Percentiles rank a stretch among this genome's conserved stretches.
These are phyloP conservation scores for Eurystomus gularis DNA, from an alignment of 2,113 vertebrate genomes.

Conservation along the genomic window DNA sequence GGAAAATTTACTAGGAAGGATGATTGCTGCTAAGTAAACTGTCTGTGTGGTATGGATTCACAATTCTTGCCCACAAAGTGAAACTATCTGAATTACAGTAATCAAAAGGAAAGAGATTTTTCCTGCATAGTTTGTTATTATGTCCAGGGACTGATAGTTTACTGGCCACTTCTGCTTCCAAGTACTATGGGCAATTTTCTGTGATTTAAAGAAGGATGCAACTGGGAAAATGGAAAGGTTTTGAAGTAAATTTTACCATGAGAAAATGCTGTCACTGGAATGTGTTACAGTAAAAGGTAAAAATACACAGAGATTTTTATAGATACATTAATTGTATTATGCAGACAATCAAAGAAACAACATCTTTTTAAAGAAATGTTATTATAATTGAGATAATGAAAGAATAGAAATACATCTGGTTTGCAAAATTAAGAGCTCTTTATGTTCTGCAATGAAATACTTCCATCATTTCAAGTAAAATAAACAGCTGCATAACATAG, in stretches of 20 bases:
- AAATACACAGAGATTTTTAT: neutral
- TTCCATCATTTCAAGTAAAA: neutral
- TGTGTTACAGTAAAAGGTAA: neutral
- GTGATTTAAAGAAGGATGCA: neutral
- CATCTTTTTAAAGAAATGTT: neutral
- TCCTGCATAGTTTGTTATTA: neutral
- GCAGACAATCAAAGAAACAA: neutral
- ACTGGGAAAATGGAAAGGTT: neutral
- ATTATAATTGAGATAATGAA: neutral
- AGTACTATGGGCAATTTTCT: neutral
- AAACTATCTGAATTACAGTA: conserved; percentile 4
- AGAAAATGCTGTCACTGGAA: neutral
- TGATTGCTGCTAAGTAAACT: neutral
- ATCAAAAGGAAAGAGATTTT: conserved; percentile 3
- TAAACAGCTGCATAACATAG: neutral
- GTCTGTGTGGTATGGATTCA: neutral
- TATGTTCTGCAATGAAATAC: neutral
- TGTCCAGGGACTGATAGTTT: neutral
- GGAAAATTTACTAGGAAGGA: neutral
- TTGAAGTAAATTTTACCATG: neutral
- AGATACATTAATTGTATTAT: neutral
- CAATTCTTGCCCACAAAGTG: neutral
- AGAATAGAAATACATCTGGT: neutral
- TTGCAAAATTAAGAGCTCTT: neutral
- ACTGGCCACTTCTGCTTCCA: neutral